Conservation (phyloP, 1,140 invertebrate genomes). For the Wasmannia auropunctata region DNA sequence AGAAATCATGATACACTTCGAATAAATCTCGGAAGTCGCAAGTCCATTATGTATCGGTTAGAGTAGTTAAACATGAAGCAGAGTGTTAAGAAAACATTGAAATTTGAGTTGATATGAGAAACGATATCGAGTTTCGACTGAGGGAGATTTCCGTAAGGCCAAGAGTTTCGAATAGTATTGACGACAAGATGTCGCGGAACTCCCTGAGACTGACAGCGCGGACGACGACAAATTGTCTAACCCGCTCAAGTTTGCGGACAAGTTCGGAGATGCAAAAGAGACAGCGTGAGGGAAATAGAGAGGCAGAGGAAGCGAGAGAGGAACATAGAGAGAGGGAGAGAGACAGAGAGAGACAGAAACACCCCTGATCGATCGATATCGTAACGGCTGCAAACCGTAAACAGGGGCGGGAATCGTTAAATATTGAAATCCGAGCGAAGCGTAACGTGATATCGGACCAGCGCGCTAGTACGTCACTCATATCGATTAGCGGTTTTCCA, state of each 20-base stretch:
- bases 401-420: conserved; percentile 53
- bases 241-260: conserved; percentile 42
- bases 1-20: neutral
- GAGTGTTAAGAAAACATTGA: conserved; percentile 18
- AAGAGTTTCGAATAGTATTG: conserved; percentile 52
- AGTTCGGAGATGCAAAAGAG: conserved; percentile 10
- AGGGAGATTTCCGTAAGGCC: conserved; percentile 12
- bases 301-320: neutral
- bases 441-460: conserved; percentile 34
- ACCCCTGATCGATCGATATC: conserved; percentile 34
- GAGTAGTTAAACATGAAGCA: neutral
- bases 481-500: conserved; percentile 59
- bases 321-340: neutral
- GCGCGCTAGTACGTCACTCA: conserved; percentile 43
- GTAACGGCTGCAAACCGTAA: conserved; percentile 38
- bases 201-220: conserved; percentile 50
- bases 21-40: neutral
- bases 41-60: neutral
- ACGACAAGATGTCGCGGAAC: conserved; percentile 51
- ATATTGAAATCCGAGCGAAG: conserved; percentile 56
- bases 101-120: conserved; percentile 31
- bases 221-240: conserved; percentile 53
- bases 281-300: neutral
- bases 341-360: neutral
- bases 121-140: conserved; percentile 34